Conservation (phyloP, 1,140 invertebrate species). For the Panagrolaimus sp. region DNA sequence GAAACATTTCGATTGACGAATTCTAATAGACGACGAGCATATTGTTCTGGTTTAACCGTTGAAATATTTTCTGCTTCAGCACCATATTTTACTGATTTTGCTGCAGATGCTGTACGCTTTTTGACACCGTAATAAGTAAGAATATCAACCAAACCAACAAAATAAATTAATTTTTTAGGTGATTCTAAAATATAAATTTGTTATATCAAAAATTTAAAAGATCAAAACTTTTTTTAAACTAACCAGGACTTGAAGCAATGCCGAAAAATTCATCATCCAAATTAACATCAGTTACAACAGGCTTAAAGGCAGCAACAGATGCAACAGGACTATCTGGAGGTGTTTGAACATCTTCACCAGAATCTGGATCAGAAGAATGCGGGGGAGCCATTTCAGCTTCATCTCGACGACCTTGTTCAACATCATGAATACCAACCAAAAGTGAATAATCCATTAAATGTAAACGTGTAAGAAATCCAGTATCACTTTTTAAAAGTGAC, state of each 20-base stretch:
- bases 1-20: conserved; percentile 69
- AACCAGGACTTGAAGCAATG: conserved; percentile 65
- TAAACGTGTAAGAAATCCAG: conserved; percentile 86
- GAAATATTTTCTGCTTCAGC: conserved; percentile 97
- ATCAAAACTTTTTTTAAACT: too few relatives aligned
- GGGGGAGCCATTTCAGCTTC: conserved; percentile 60
- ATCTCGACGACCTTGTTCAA: conserved; percentile 74
- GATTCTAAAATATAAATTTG: conserved; percentile 62
- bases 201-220: too few relatives aligned
- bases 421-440: conserved; percentile 82
- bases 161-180: conserved; percentile 83
- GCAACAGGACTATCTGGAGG: conserved; percentile 67
- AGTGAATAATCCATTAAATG: conserved; percentile 98
- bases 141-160: conserved; percentile 95
- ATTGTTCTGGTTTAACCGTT: conserved; percentile 90
- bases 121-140: conserved; percentile 97
- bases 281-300: conserved; percentile 68
- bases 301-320: conserved; percentile 71
- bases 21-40: conserved; percentile 92
- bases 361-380: conserved; percentile 68
- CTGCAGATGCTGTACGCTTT: conserved; percentile 82
- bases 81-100: conserved; percentile 98
- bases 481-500: conserved; percentile 85
- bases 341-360: conserved; percentile 63
- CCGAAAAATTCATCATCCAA: conserved; percentile 85